Base-by-base conservation (phyloP, 2,113 vertebrate genomes). In the Pygathrix nemaeus region DNA sequence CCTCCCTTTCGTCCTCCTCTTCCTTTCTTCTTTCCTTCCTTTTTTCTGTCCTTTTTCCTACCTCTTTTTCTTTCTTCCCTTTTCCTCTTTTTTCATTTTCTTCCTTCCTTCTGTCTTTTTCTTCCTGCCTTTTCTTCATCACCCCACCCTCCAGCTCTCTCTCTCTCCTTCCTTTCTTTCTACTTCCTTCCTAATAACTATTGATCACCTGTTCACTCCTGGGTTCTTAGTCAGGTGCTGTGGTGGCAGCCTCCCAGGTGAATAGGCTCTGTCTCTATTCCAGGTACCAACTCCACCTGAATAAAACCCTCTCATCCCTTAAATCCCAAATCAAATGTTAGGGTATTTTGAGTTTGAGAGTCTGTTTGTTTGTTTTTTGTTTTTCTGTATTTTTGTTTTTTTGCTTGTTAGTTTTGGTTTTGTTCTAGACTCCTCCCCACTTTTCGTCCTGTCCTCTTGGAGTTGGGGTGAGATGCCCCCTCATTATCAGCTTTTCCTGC, bases 11-110 rank as follows among this genome's bases (percentile, higher is more conserved):
- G n/a, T n/a, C n/a, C n/a, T n/a, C n/a, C n/a, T n/a, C 13, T 20
- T 96, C 90, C 84, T 57, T 93, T 68, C 95, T 78, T 27, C 17
- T 92, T 73, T 11, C 76, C 85, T 88, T 94, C 76, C 64, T 85
- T 95, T 68, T 84, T 17, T 72, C 97, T 97, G 94, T 80, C 1
- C 61, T 84, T 90, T 76, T 57, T 95, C 94, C 96, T 93, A 32
- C 38, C 13, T 48, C 10, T 30, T 38, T 55, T 3, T 5, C 9
- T 25, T 3, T 12, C 5, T 0, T 32, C 61, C 9, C 17, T 13
- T 23, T 3, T 11, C 21, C 6, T 11, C 14, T 2, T 20, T 3
- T 23, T 13, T 23, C 27, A 35, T 9, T 18, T 27, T 17, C 2
- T 38, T 27, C 35, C 17, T 13, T 35, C 17, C 32, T 11, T 43